These are phyloP conservation scores for Elgaria multicarinata DNA, from an alignment of 2,113 vertebrate genomes.

Conservation along the genomic window DNA sequence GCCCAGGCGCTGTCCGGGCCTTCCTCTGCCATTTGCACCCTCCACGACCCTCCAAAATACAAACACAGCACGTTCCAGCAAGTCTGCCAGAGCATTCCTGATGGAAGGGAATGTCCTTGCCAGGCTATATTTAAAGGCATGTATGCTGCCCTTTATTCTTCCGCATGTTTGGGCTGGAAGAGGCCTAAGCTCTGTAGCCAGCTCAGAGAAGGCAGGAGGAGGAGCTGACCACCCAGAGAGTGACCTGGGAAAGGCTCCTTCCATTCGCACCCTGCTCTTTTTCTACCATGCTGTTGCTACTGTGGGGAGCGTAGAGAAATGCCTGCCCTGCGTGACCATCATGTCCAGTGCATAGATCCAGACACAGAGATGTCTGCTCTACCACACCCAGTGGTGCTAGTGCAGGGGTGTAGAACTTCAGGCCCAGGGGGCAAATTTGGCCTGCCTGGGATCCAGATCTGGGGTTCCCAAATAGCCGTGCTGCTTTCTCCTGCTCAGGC, in stretches of 20 bases:
- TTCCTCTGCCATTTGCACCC: not conserved
- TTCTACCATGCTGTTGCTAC: not conserved
- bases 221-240: not conserved
- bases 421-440: too few species aligned
- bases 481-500: too few species aligned
- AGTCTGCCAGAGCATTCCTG: slow-evolving; percentile 67
- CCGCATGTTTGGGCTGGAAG: slow-evolving; percentile 19
- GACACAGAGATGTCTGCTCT: not conserved
- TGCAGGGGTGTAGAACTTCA: too few species aligned
- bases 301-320: not conserved
- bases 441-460: too few species aligned
- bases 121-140: slow-evolving; percentile 65
- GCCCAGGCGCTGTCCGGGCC: not conserved
- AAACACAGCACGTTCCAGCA: slow-evolving; percentile 51
- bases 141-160: slow-evolving; percentile 55
- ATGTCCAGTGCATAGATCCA: too few species aligned
- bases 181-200: not conserved
- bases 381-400: too few species aligned
- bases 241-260: not conserved
- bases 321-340: not conserved
- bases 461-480: too few species aligned
- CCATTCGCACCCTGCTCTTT: not conserved
- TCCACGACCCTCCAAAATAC: slow-evolving; percentile 9
- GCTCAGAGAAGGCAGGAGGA: not conserved
- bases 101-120: slow-evolving; percentile 54